phyloP scores from a whole-genome alignment of 1,140 invertebrate genomes.

The Drosophila ananassae region DNA sequence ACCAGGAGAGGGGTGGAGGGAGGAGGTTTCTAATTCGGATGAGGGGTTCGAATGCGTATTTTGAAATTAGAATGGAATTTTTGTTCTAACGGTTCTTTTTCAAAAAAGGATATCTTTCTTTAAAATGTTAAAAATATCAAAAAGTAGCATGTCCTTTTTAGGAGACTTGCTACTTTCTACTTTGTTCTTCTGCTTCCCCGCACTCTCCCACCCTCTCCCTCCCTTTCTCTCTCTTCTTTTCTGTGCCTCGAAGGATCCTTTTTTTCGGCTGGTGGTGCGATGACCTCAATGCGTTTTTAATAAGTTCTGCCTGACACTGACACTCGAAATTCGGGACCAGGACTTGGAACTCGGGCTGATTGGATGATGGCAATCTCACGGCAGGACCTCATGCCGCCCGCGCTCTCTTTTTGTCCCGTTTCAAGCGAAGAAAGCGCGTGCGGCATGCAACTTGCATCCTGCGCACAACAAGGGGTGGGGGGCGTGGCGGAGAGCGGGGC shows the following conservation, averaged over 20 bases:
- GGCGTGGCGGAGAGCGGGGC: not conserved
- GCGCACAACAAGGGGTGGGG: not conserved
- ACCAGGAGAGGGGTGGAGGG: not conserved
- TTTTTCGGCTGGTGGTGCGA: conserved; percentile 9
- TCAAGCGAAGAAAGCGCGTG: conserved; percentile 57
- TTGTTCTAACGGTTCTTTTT: not conserved
- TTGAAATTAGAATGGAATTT: conserved; percentile 24
- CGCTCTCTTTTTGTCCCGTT: too few species aligned
- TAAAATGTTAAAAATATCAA: not conserved
- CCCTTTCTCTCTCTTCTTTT: not conserved
- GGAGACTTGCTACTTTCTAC: not conserved
- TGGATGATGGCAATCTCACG: conserved; percentile 70
- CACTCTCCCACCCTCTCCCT: too few species aligned
- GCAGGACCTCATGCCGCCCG: conserved; percentile 23
- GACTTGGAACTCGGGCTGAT: conserved; percentile 50
- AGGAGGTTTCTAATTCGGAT: not conserved
- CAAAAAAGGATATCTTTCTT: too few species aligned
- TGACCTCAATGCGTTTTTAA: conserved; percentile 75
- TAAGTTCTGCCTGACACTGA: conserved; percentile 51
- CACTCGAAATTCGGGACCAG: conserved; percentile 7
- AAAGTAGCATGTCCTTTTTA: not conserved
- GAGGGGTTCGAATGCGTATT: conserved; percentile 5
- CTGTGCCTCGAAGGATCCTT: conserved; percentile 9
- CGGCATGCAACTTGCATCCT: conserved; percentile 62
- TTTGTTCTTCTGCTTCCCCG: not conserved